Evolutionary conservation across 2,888 invertebrate species (phyloP), one percentile per base, ranked within the genome.

Genomic region (Dorcus hopei): DNA sequence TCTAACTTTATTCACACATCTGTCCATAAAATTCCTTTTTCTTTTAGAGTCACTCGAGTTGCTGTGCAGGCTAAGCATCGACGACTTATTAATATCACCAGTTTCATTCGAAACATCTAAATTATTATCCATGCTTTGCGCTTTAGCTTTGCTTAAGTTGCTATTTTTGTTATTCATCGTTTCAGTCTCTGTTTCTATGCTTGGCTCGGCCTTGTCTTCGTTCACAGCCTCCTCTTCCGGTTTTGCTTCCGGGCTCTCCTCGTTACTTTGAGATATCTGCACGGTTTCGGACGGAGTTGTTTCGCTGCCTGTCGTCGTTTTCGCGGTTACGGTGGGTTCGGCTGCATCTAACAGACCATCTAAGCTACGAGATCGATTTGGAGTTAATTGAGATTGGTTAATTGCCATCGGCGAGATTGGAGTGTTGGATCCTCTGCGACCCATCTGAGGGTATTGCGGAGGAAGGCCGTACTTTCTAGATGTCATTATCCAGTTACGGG

Each of bases 21-120:
- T 83, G 83, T 92, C 91, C 86, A 93, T 89, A 77, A 93, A 91
- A 78, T 91, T 91, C 75, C 87, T 87, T 77, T 87, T 88, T 72
- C 86, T 82, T 76, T 88, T 88, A 68, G 83, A 82, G 68, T 85
- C 78, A 68, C 76, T 82, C 72, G 82, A 78, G 68, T 83, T 70
- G 83, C 72, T 85, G 76, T 70, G 82, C 70, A 87, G 73, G 63
- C 85, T 83, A 59, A 82, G 77, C 62, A 82, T 79, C 59, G 84
- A 83, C 69, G 83, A 83, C 70, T 79, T 78, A 66, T 81, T 80
- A 61, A 65, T 67, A 59, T 65, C 60, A 56, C 70, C 71, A 62
- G 64, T 65, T 60, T 72, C 70, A 52, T 66, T 56, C 11, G 68
- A 65, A 62, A 65, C 65, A 57, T 71, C 71, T 49, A 67, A 63